Evolutionary conservation across 2,113 vertebrate genomes (phyloP).

Genomic region (Tringa solitaria): DNA sequence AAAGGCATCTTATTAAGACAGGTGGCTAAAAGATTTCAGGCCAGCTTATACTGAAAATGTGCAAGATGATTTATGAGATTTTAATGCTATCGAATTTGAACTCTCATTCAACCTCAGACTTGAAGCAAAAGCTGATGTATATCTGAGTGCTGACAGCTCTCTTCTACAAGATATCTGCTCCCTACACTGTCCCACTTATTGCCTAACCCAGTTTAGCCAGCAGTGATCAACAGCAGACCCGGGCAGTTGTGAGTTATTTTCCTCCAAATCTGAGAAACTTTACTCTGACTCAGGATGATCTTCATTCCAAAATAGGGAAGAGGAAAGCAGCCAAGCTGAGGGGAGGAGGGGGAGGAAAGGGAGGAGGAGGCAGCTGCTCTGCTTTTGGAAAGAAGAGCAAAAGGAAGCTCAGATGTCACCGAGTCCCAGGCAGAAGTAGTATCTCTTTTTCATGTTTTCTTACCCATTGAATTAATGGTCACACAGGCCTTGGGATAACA

Average conservation of each 20-base stretch:
- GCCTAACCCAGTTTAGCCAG: neutral
- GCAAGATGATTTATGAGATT: neutral
- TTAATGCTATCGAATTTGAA: neutral
- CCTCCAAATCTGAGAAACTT: neutral
- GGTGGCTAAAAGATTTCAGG: neutral
- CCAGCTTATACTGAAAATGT: neutral
- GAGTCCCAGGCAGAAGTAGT: neutral
- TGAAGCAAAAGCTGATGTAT: neutral
- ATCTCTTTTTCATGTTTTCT: neutral
- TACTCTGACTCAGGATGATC: slow-evolving; percentile 30
- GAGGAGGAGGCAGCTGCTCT: neutral
- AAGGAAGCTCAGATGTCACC: neutral
- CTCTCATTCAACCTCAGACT: neutral
- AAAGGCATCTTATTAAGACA: neutral
- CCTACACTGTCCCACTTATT: neutral
- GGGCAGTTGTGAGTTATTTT: neutral
- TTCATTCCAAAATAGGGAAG: slow-evolving; percentile 11
- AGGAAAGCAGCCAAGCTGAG: neutral
- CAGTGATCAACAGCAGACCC: neutral
- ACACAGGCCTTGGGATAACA: fast-evolving
- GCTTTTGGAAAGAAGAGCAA: slow-evolving; percentile 7
- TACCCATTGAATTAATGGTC: neutral
- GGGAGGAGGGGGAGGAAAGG: neutral
- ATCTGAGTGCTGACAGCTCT: neutral
- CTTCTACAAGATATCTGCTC: neutral